A percentile compares a stretch with the other conserved stretches of the same genome.
phyloP scores from a whole-genome alignment of 2,888 invertebrate species.

The Herminia tarsipennalis region DNA sequence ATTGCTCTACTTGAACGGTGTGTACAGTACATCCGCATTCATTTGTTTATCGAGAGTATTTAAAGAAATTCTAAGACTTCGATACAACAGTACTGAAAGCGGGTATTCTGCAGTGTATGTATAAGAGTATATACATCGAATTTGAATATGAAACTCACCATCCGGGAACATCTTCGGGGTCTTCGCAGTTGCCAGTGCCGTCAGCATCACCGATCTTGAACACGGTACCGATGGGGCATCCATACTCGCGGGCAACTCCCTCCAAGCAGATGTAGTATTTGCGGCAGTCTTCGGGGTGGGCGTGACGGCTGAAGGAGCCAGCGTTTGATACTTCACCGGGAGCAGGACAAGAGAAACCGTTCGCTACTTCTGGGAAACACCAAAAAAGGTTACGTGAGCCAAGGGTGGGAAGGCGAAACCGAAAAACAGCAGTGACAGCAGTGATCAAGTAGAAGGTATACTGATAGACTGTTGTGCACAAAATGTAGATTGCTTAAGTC shows the following conservation, averaged over 20 bases:
- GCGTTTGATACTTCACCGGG: conserved; percentile 92
- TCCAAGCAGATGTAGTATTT: conserved; percentile 98
- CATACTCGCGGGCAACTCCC: conserved; percentile 96
- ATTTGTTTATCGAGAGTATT: conserved; percentile 22
- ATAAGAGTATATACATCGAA: conserved; percentile 33
- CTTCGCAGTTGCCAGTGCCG: conserved; percentile 96
- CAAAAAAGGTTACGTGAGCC: conserved; percentile 68
- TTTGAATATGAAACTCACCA: conserved; percentile 88
- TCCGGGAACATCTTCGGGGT: conserved; percentile 98
- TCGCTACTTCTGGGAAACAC: conserved; percentile 92
- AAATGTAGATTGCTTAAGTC: neutral
- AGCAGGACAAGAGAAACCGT: conserved; percentile 94
- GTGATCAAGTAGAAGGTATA: conserved; percentile 46
- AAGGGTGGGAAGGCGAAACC: conserved; percentile 61
- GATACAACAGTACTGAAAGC: conserved; percentile 19
- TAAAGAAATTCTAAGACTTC: conserved; percentile 14
- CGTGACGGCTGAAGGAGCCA: conserved; percentile 97
- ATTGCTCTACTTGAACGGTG: conserved; percentile 65
- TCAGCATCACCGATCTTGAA: conserved; percentile 97
- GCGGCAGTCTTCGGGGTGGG: conserved; percentile 97
- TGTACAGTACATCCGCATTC: conserved; percentile 54
- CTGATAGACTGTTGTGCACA: conserved; percentile 30
- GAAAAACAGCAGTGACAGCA: conserved; percentile 54
- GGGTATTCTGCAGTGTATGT: conserved; percentile 21
- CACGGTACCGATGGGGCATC: conserved; percentile 97